phyloP scores from a whole-genome alignment of 2,888 invertebrate species.

The Lydus trimaculatus region DNA sequence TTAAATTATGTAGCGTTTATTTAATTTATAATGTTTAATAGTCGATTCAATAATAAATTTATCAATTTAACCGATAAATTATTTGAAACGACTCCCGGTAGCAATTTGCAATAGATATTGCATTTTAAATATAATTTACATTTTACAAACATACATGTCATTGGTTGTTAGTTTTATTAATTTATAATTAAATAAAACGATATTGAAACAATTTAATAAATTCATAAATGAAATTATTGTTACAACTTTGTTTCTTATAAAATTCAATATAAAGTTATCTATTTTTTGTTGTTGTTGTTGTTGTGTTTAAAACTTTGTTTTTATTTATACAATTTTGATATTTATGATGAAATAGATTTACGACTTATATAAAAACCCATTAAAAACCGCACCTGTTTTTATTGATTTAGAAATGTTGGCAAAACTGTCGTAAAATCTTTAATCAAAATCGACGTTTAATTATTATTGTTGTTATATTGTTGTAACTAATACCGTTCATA shows the following conservation, averaged over 20 bases:
- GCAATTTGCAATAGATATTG: slow-evolving; percentile 15
- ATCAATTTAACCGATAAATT: slow-evolving; percentile 27
- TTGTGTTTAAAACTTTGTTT: background rate
- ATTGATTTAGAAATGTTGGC: background rate
- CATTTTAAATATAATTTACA: slow-evolving; percentile 15
- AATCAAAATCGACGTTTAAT: slow-evolving; percentile 5
- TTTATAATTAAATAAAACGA: background rate
- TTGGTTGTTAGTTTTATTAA: background rate
- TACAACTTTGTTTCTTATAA: background rate
- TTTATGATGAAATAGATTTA: slow-evolving; percentile 5
- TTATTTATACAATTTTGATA: background rate
- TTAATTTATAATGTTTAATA: background rate
- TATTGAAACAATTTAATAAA: background rate
- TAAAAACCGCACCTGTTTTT: slow-evolving; percentile 3
- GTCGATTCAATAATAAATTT: slow-evolving; percentile 19
- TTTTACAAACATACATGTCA: background rate
- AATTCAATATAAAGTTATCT: background rate
- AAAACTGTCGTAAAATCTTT: slow-evolving; percentile 5
- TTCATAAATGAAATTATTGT: background rate
- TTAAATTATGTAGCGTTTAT: slow-evolving; percentile 1
- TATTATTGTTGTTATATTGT: background rate
- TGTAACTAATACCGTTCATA: slow-evolving; percentile 13
- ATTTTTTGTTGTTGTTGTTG: background rate
- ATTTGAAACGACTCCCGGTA: slow-evolving; percentile 21
- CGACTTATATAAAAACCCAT: background rate